Percentiles rank a stretch among this genome's conserved stretches.
These are phyloP conservation scores for Macrobrachium nipponense DNA, from an alignment of 1,140 invertebrate genomes.

Conservation along the genomic window DNA sequence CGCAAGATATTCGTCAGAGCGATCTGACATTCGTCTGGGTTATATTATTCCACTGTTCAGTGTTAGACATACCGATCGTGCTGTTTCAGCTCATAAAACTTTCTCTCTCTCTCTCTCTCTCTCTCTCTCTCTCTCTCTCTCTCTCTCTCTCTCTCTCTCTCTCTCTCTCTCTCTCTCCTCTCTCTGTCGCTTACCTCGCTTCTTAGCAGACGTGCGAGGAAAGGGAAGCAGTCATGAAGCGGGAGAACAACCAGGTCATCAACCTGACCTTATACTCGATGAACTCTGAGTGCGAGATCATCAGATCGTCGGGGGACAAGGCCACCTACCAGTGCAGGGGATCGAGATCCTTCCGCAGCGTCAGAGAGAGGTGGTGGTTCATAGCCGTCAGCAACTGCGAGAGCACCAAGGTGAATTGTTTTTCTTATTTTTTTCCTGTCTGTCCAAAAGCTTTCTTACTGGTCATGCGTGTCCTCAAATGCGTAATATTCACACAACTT, in stretches of 20 bases:
- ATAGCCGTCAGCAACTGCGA: slow-evolving; percentile 81
- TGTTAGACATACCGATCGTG: no score
- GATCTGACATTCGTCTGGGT: no score
- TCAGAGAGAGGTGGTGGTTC: slow-evolving; percentile 83
- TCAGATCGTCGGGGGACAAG: slow-evolving; percentile 62
- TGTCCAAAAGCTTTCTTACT: neutral
- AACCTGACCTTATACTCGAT: slow-evolving; percentile 75
- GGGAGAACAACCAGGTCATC: slow-evolving; percentile 81
- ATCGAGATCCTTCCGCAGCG: slow-evolving; percentile 75
- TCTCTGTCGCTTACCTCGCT: neutral
- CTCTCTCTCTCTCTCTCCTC: neutral
- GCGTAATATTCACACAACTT: neutral
- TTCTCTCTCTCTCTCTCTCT: neutral
- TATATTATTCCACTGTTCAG: no score
- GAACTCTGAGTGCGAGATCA: slow-evolving; percentile 68
- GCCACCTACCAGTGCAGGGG: slow-evolving; percentile 72
- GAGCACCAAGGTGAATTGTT: slow-evolving; percentile 70
- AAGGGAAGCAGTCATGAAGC: slow-evolving; percentile 65
- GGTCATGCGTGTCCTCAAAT: neutral
- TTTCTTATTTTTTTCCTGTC: no score
- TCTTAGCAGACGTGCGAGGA: slow-evolving; percentile 57
- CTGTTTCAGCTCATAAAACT: no score
- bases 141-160: neutral
- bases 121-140: neutral
- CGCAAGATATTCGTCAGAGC: no score